Evolutionary conservation across 2,797 vertebrate genomes (phyloP), one percentile per base, ranked within the genome.

Genomic region (Melanogrammus aeglefinus): DNA sequence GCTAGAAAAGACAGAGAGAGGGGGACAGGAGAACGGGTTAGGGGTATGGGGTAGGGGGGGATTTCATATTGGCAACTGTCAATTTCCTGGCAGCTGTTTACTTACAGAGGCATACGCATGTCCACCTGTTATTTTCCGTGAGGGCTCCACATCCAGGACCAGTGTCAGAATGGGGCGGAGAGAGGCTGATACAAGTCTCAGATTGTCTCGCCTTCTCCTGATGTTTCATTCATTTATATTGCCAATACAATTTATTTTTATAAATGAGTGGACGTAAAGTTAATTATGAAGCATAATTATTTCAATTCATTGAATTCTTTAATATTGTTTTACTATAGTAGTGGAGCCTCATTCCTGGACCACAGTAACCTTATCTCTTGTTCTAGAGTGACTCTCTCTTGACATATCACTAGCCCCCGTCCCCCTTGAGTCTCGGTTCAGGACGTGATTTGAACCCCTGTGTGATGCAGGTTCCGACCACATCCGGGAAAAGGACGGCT

Each of bases 401-500:
- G 31, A 33, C 31, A 33, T 33, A 33, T 33, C 31, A 33, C 31
- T 33, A 33, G 31, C 31, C 31, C 31, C 3, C 31, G 4, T 0
- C 4, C 31, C 31, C 31, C 31, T 33, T 33, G 9, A 13, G n/a
- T n/a, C 57, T n/a, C 57, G 57, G 8, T 18, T 18, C 6, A 63
- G 57, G 57, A 18, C 57, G 2, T 12, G 57, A 14, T 44, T 7
- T 18, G 0, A 21, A 66, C 8, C n/a, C n/a, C 66, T 39, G 38
- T 39, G 38, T 39, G 38, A 39, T 39, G 38, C 83, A 99, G 98
- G 98, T 36, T 99, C 98, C 29, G 97, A 99, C 88, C 97, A 99
- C 89, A 96, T 99, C 82, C 95, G 98, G 77, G 98, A 99, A 89
- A 99, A 99, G 86, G 98, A 99, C 21, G 98, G 98, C 44, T 88